Percentiles rank a stretch among this genome's conserved stretches.
Conservation (phyloP, 1,140 invertebrate species). For the Lethrus apterus region DNA sequence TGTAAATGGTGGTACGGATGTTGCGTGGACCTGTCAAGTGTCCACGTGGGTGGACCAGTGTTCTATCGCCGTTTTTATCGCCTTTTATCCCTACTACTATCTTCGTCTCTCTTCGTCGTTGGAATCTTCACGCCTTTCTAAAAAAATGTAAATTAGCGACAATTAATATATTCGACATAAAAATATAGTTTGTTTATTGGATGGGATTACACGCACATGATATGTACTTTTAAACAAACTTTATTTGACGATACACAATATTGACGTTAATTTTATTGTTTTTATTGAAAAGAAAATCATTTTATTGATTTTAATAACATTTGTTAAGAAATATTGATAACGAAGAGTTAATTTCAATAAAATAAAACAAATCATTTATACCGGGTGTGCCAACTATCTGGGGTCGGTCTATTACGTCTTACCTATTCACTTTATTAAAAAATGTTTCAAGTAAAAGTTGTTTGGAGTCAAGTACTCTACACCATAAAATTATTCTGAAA, state of each 20-base stretch:
- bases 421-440: too few species aligned
- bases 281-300: not conserved
- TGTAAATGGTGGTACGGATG: slow-evolving; percentile 29
- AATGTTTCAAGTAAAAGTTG: too few species aligned
- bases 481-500: too few species aligned
- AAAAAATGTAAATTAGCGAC: slow-evolving; percentile 22
- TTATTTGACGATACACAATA: slow-evolving; percentile 1
- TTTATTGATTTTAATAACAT: too few species aligned
- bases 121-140: slow-evolving; percentile 29
- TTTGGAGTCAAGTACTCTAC: too few species aligned
- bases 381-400: too few species aligned
- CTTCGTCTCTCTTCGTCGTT: slow-evolving; percentile 5
- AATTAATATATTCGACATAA: slow-evolving; percentile 1
- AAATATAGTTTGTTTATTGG: slow-evolving; percentile 2
- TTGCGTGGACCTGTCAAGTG: slow-evolving; percentile 36
- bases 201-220: too few species aligned
- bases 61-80: slow-evolving; percentile 21
- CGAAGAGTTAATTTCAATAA: too few species aligned
- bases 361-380: too few species aligned
- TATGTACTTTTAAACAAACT: too few species aligned
- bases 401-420: too few species aligned
- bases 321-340: too few species aligned
- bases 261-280: not conserved
- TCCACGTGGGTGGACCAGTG: slow-evolving; percentile 39
- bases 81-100: slow-evolving; percentile 9